Conservation (phyloP, 2,888 invertebrate genomes). For the Leptinotarsa rubiginosa region DNA sequence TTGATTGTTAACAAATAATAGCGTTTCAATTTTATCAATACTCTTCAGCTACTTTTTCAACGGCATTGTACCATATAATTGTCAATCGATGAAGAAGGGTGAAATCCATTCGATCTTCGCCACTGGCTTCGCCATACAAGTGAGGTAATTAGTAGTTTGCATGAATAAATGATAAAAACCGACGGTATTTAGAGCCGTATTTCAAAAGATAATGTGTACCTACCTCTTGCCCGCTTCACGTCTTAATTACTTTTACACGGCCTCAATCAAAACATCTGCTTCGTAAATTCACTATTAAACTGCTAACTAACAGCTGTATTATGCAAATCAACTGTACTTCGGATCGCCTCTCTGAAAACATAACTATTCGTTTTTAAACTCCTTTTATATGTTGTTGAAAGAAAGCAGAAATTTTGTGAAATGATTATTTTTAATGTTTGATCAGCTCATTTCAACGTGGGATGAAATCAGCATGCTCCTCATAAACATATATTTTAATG, state of each 20-base stretch:
- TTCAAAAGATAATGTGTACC: constrained; percentile 54
- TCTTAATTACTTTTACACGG: constrained; percentile 60
- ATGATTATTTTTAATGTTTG: background rate
- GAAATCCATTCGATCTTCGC: constrained; percentile 12
- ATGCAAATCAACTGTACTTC: constrained; percentile 43
- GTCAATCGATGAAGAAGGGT: background rate
- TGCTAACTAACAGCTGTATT: constrained; percentile 51
- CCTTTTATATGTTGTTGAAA: background rate
- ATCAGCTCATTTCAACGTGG: background rate
- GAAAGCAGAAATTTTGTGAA: background rate
- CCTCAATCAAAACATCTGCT: constrained; percentile 62
- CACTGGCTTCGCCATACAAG: constrained; percentile 12
- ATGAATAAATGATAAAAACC: constrained; percentile 54
- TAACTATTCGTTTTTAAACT: background rate
- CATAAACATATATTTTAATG: too few relatives aligned
- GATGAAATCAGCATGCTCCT: too few relatives aligned
- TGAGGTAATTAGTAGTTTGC: constrained; percentile 57
- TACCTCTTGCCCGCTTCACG: constrained; percentile 52
- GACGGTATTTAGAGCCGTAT: constrained; percentile 56
- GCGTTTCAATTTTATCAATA: too few relatives aligned
- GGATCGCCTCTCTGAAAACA: constrained; percentile 33
- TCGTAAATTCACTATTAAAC: constrained; percentile 55
- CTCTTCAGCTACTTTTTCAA: background rate
- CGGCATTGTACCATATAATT: background rate
- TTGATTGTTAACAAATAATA: too few relatives aligned